Conservation (phyloP, 35 echinoderm and acorn worm species). For the Patiria miniata region DNA sequence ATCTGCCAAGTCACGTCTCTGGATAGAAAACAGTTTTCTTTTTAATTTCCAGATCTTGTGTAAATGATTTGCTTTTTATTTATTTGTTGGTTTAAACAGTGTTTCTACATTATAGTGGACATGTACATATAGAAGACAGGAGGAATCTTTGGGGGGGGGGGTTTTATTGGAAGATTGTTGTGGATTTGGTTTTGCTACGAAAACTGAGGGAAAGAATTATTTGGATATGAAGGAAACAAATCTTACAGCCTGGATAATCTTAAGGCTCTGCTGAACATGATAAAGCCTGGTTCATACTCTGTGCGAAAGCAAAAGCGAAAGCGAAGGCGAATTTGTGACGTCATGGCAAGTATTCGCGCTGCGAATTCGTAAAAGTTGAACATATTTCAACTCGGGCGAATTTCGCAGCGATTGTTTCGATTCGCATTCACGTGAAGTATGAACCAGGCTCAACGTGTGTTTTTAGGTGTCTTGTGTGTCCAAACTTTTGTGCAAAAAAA, state of each 20-base stretch:
- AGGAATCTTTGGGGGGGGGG: background rate
- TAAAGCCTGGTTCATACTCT: background rate
- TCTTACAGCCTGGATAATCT: background rate
- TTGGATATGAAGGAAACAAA: background rate
- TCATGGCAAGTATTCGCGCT: too few relatives aligned
- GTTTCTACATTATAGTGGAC: background rate
- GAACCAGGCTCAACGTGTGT: too few relatives aligned
- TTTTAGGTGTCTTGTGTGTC: too few relatives aligned
- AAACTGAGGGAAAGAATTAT: background rate
- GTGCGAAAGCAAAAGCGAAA: too few relatives aligned
- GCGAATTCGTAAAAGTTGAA: too few relatives aligned
- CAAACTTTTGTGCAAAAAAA: too few relatives aligned
- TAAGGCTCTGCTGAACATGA: background rate
- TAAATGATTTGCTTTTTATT: constrained; percentile 24
- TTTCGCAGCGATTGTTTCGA: too few relatives aligned
- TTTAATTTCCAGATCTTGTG: background rate
- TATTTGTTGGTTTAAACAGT: background rate
- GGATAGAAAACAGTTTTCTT: background rate
- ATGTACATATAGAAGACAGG: background rate
- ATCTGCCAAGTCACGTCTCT: background rate
- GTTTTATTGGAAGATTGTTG: background rate
- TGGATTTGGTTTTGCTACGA: background rate
- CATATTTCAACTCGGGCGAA: too few relatives aligned
- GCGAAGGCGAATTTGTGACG: too few relatives aligned
- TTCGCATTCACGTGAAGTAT: too few relatives aligned